Evolutionary conservation across 2,797 vertebrate species (phyloP).

Genomic region (Epinephelus malabaricus): DNA sequence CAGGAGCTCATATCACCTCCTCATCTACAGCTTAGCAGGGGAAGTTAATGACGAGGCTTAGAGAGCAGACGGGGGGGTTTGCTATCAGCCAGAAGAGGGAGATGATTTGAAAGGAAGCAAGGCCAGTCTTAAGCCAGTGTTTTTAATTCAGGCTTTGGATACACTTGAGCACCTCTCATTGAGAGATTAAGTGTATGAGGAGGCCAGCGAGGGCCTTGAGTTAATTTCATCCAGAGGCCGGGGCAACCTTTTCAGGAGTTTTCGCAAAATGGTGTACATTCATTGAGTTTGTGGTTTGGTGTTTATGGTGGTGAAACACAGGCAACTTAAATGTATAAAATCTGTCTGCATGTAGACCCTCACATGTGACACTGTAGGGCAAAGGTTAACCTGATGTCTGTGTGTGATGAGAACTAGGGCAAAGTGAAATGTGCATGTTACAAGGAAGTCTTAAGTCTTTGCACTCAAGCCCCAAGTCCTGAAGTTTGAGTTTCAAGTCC

Average conservation of each 20-base stretch:
- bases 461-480: no score
- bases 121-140: constrained; percentile 72
- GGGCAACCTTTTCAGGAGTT: constrained; percentile 63
- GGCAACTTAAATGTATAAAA: constrained; percentile 26
- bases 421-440: constrained; percentile 4
- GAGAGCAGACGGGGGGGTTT: constrained; percentile 54
- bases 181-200: constrained; percentile 83
- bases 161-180: constrained; percentile 85
- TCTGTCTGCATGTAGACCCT: constrained; percentile 13
- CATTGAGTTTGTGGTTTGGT: constrained; percentile 39
- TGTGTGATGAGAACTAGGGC: constrained; percentile 26
- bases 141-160: constrained; percentile 87
- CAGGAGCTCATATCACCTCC: constrained; percentile 79
- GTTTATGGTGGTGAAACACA: constrained; percentile 21
- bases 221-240: constrained; percentile 79
- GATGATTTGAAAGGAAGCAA: constrained; percentile 81
- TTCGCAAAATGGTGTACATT: constrained; percentile 42
- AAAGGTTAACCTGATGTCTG: constrained; percentile 44
- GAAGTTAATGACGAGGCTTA: constrained; percentile 87
- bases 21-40: constrained; percentile 79
- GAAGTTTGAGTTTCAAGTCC: no score
- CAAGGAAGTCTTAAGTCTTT: no score
- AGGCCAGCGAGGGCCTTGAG: constrained; percentile 76
- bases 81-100: constrained; percentile 81
- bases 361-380: not conserved